Conservation (phyloP, 2,797 vertebrate genomes). For the Neosalanx taihuensis region DNA sequence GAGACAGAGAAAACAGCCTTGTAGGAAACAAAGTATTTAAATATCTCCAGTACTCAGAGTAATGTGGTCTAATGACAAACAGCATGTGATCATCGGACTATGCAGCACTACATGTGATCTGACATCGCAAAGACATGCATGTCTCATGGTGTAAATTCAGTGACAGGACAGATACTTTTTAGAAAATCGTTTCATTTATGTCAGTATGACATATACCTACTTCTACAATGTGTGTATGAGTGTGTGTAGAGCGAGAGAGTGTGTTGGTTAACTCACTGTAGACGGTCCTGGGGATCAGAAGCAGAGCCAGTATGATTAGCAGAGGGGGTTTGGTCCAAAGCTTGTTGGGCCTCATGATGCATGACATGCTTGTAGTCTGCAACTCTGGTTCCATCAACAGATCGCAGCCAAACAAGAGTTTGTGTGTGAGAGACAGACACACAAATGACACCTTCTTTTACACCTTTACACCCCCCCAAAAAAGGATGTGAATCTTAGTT, state of each 20-base stretch:
- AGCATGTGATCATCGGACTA: background rate
- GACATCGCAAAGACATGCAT: background rate
- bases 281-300: conserved; percentile 41
- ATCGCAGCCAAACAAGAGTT: background rate
- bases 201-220: background rate
- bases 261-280: conserved; percentile 46
- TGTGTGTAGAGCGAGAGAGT: no score
- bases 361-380: background rate
- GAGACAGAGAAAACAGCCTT: background rate
- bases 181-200: background rate
- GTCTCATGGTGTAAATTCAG: background rate
- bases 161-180: background rate
- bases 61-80: background rate
- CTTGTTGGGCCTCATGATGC: conserved; percentile 42
- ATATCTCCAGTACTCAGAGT: background rate
- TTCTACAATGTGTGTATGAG: no score
- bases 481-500: background rate
- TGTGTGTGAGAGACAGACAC: background rate
- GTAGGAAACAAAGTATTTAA: no score
- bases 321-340: conserved; percentile 24
- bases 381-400: conserved; percentile 10
- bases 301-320: conserved; percentile 27
- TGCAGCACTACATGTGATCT: background rate
- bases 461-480: conserved; percentile 12
- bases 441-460: conserved; percentile 8